Percentiles rank a stretch among this genome's conserved stretches.
phyloP scores from a whole-genome alignment of 1,140 invertebrate genomes.

The Neuroterus valhalla region DNA sequence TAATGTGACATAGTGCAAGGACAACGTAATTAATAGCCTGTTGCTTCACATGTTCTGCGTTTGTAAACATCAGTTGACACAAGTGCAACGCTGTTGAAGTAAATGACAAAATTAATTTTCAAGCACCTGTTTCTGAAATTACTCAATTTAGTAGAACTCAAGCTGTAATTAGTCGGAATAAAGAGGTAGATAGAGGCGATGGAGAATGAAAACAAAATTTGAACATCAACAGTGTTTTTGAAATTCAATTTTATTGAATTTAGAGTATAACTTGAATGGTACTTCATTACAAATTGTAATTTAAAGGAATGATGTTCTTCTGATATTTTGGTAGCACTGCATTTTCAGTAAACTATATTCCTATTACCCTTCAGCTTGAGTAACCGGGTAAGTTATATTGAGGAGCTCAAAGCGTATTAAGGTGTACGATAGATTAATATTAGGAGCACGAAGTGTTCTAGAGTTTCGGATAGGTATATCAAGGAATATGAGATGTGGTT shows the following conservation, averaged over 20 bases:
- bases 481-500: slow-evolving; percentile 18
- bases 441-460: slow-evolving; percentile 21
- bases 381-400: neutral
- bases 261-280: neutral
- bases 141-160: slow-evolving; percentile 1
- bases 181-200: slow-evolving; percentile 3
- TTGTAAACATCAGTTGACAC: slow-evolving; percentile 20
- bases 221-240: neutral
- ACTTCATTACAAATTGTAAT: too few species aligned
- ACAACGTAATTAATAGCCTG: slow-evolving; percentile 30
- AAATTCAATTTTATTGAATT: neutral
- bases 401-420: neutral
- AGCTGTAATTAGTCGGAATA: slow-evolving; percentile 20
- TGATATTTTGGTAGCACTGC: neutral
- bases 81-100: slow-evolving; percentile 25
- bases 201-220: slow-evolving; percentile 15
- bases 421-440: slow-evolving; percentile 3
- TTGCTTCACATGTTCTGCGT: slow-evolving; percentile 27
- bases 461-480: slow-evolving; percentile 23
- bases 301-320: too few species aligned
- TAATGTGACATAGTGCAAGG: slow-evolving; percentile 10
- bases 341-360: neutral
- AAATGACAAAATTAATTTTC: slow-evolving; percentile 28
- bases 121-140: slow-evolving; percentile 18
- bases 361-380: neutral